These are phyloP conservation scores for Oreochromis spilurus DNA, from an alignment of 2,113 vertebrate genomes.

Conservation along the genomic window DNA sequence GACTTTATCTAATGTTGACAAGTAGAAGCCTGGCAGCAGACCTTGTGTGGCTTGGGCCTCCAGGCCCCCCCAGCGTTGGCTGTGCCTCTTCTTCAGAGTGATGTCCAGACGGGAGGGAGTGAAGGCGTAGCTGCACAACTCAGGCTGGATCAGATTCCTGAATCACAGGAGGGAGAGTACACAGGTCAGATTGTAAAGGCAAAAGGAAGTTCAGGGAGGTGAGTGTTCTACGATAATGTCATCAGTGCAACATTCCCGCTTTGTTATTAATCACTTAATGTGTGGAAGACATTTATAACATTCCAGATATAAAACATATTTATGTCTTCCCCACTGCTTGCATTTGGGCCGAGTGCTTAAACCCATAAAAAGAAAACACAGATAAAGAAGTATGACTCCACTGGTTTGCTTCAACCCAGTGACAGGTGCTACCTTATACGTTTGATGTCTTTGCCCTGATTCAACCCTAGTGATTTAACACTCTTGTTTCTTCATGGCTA, in stretches of 20 bases:
- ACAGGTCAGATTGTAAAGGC: neutral
- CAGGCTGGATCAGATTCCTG: conserved; percentile 95
- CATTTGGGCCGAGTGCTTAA: neutral
- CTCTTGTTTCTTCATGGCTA: neutral
- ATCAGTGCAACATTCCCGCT: neutral
- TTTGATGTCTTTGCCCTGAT: neutral
- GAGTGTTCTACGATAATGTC: neutral
- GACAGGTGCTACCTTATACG: neutral
- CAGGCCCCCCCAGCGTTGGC: conserved; percentile 94
- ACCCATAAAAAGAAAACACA: neutral
- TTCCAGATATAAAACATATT: neutral
- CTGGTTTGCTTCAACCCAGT: neutral
- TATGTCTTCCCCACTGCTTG: neutral
- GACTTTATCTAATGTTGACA: neutral
- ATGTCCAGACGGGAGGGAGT: conserved; percentile 87
- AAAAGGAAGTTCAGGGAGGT: neutral
- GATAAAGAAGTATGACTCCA: neutral
- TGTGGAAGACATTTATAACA: neutral
- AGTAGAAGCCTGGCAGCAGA: conserved; percentile 82
- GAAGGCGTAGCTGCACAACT: conserved; percentile 87
- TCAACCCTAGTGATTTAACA: neutral
- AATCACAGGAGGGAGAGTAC: neutral
- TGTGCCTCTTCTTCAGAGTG: conserved; percentile 91
- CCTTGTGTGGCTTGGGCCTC: conserved; percentile 95
- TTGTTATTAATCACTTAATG: neutral